Evolutionary conservation across 2,113 vertebrate species (phyloP).

Genomic region (Acinonyx jubatus): DNA sequence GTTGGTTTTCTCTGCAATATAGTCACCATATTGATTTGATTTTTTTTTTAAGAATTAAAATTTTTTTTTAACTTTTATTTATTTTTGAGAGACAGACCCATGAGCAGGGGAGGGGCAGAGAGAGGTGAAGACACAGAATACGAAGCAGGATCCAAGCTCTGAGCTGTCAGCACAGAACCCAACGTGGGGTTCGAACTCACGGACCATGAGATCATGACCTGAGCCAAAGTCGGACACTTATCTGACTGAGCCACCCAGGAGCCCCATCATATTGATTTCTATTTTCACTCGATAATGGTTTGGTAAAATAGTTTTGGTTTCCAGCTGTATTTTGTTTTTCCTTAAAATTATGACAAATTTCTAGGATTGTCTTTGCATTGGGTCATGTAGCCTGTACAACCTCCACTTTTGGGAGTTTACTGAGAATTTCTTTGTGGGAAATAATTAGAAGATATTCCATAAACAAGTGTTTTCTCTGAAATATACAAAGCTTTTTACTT

Average conservation of each 20-base stretch:
- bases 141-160: no score
- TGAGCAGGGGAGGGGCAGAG: no score
- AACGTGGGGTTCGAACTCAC: no score
- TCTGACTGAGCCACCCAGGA: no score
- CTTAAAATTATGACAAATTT: not conserved
- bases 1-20: not conserved
- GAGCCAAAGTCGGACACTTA: no score
- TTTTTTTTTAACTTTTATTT: no score
- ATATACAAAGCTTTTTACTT: not conserved
- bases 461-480: not conserved
- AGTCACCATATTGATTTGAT: not conserved
- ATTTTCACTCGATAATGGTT: not conserved
- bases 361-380: not conserved
- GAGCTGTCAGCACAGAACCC: no score
- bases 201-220: no score
- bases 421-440: not conserved
- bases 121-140: no score
- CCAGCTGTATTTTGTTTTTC: not conserved
- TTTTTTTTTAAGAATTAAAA: no score
- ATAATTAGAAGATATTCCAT: conserved; percentile 3
- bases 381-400: not conserved
- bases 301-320: not conserved
- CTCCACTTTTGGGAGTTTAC: not conserved
- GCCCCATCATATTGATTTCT: not conserved
- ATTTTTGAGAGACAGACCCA: no score